These are phyloP conservation scores for Mythimna lalbum DNA, from an alignment of 2,888 invertebrate genomes.

Conservation along the genomic window DNA sequence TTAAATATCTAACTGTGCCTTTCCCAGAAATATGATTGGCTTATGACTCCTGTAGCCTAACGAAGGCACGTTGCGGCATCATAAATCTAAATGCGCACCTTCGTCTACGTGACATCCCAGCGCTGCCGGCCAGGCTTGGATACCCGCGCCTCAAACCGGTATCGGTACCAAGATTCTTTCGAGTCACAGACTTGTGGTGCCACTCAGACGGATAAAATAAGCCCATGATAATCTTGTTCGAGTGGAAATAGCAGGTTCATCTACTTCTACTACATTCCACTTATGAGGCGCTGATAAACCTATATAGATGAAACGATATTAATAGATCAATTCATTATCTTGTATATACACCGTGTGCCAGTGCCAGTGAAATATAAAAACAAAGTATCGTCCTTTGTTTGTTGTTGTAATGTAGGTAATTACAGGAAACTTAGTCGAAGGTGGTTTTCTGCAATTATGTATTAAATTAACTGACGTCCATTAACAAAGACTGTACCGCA, in stretches of 20 bases:
- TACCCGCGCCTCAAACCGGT: constrained; percentile 41
- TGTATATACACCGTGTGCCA: neutral
- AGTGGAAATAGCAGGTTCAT: constrained; percentile 32
- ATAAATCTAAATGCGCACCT: constrained; percentile 30
- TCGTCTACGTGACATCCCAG: constrained; percentile 42
- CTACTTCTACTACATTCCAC: constrained; percentile 28
- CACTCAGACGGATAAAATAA: constrained; percentile 40
- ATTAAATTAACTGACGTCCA: constrained; percentile 36
- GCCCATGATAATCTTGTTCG: constrained; percentile 25
- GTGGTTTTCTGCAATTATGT: constrained; percentile 42
- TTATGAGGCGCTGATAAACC: neutral
- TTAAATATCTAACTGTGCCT: neutral
- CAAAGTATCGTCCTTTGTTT: constrained; percentile 43
- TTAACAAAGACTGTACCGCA: constrained; percentile 27
- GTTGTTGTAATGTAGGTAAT: constrained; percentile 26
- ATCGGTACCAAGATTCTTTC: constrained; percentile 47
- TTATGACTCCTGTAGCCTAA: constrained; percentile 2
- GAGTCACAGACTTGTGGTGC: constrained; percentile 26
- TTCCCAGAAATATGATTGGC: constrained; percentile 19
- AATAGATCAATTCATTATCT: constrained; percentile 3
- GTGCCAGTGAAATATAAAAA: constrained; percentile 31
- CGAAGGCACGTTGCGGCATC: constrained; percentile 39
- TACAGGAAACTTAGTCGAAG: constrained; percentile 54
- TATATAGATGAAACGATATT: constrained; percentile 1
- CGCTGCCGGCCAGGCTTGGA: constrained; percentile 9